A percentile compares a stretch with the other conserved stretches of the same genome.
Evolutionary conservation across 2,888 invertebrate species (phyloP).

Genomic region (Nycteola revayana): DNA sequence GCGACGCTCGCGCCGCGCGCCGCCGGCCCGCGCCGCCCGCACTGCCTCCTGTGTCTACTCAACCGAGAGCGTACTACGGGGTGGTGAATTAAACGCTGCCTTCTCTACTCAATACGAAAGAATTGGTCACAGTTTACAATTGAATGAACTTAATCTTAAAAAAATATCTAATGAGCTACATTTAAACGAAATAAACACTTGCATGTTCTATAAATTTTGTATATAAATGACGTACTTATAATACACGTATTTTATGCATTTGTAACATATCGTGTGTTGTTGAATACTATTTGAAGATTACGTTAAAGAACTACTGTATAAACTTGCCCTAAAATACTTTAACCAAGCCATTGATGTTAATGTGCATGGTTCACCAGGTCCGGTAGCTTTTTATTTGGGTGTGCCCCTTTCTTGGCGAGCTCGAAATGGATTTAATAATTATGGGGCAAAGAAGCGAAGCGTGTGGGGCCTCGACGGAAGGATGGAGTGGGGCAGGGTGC

Average conservation of each 20-base stretch:
- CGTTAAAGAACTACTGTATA: conserved; percentile 7
- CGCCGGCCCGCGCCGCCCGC: conserved; percentile 35
- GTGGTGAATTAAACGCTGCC: conserved; percentile 31
- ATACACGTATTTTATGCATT: no score
- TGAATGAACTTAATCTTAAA: no score
- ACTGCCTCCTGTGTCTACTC: conserved; percentile 45
- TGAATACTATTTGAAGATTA: no score
- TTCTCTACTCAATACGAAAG: conserved; percentile 39
- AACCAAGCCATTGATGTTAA: conserved; percentile 30
- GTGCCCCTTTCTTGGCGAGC: conserved; percentile 60
- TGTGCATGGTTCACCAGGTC: conserved; percentile 32
- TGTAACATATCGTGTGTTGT: no score
- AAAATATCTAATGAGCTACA: no score
- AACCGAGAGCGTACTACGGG: conserved; percentile 42
- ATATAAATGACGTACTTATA: no score
- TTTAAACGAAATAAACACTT: conserved; percentile 9
- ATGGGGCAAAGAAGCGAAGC: conserved; percentile 70
- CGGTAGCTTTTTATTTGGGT: conserved; percentile 44
- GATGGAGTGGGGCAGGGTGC: conserved; percentile 67
- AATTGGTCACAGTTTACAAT: conserved; percentile 13
- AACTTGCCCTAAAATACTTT: conserved; percentile 20
- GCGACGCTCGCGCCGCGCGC: conserved; percentile 56
- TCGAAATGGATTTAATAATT: conserved; percentile 74
- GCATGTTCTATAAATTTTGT: no score
- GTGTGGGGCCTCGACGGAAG: conserved; percentile 70